Conservation (phyloP, 2,797 vertebrate species). For the Halcyon smyrnensis region DNA sequence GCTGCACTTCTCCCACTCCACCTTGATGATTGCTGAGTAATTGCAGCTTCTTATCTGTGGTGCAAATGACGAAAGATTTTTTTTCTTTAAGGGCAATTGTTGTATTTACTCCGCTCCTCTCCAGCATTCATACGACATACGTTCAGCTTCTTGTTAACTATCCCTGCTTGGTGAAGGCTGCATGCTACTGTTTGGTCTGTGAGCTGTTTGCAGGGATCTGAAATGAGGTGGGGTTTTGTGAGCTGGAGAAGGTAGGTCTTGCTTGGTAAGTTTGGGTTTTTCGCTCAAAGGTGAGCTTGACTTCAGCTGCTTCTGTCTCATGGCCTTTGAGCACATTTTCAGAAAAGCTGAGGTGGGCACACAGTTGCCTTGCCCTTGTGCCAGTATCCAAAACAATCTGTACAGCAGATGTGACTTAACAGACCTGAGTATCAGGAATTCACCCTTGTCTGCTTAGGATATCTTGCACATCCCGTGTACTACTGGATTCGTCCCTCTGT, state of each 20-base stretch:
- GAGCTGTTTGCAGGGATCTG: background rate
- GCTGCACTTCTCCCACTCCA: background rate
- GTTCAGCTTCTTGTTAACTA: background rate
- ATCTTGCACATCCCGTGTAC: background rate
- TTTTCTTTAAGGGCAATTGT: background rate
- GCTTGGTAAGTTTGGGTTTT: background rate
- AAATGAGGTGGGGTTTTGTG: background rate
- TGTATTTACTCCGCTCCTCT: background rate
- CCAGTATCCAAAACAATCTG: background rate
- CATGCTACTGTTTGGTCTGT: background rate
- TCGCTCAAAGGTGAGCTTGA: background rate
- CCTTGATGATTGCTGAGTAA: background rate
- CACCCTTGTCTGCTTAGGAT: background rate
- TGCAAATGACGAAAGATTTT: background rate
- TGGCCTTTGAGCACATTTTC: background rate
- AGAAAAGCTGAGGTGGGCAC: background rate
- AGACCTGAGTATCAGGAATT: background rate
- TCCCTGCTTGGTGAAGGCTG: background rate
- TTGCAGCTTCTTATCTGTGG: background rate
- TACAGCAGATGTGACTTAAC: background rate
- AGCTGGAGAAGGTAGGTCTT: background rate
- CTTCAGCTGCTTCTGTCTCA: background rate
- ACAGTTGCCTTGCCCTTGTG: background rate
- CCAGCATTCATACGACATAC: background rate
- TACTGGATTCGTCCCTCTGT: constrained; percentile 16